Conservation (phyloP, 2,888 invertebrate species). For the Troglohyphantes excavatus region DNA sequence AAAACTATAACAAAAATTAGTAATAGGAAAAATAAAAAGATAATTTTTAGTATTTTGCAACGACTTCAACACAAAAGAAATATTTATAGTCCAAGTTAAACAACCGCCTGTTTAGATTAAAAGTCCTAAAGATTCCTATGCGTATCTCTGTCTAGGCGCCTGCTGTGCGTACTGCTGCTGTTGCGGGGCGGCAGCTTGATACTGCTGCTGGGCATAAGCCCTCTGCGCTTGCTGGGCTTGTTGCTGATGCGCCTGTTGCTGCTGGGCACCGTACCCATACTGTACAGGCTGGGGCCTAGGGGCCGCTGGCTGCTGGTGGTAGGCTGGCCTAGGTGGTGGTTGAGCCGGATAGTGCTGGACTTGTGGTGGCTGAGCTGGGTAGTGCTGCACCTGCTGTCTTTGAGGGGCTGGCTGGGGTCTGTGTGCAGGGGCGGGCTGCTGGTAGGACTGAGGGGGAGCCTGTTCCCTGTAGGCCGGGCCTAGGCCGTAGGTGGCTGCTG, state of each 20-base stretch:
- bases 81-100: too few relatives aligned
- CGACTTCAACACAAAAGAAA: too few relatives aligned
- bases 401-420: constrained; percentile 30
- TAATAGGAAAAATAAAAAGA: too few relatives aligned
- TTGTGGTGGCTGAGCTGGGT: constrained; percentile 26
- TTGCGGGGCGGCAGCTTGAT: constrained; percentile 57
- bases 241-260: constrained; percentile 41
- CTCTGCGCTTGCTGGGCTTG: constrained; percentile 67
- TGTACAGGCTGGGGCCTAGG: constrained; percentile 30
- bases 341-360: constrained; percentile 25
- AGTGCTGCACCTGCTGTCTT: too few relatives aligned
- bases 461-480: constrained; percentile 75
- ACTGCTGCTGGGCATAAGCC: constrained; percentile 64
- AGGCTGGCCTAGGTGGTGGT: not conserved
- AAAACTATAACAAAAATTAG: too few relatives aligned
- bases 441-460: constrained; percentile 53
- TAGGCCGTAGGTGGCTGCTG: constrained; percentile 72
- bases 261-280: constrained; percentile 57
- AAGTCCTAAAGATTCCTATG: not conserved
- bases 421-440: constrained; percentile 58
- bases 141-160: constrained; percentile 51
- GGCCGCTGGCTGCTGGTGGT: constrained; percentile 34
- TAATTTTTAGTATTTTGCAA: too few relatives aligned
- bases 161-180: constrained; percentile 54
- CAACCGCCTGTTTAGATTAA: not conserved